These are phyloP conservation scores for Thunnus maccoyii DNA, from an alignment of 2,113 vertebrate genomes.

Conservation along the genomic window DNA sequence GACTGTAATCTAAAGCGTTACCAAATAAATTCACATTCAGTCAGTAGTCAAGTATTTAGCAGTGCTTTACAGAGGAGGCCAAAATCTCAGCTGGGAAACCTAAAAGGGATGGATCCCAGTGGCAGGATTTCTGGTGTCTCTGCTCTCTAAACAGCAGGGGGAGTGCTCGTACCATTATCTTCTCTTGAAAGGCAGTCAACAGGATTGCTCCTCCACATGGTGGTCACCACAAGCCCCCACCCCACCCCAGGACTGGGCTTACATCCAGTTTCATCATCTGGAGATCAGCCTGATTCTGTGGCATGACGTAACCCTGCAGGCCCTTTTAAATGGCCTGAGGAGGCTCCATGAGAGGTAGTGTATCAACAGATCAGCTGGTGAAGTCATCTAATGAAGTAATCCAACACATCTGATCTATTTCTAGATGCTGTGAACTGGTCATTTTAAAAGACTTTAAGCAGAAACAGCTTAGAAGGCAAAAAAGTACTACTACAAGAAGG, in stretches of 20 bases:
- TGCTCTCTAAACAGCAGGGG: constrained; percentile 26
- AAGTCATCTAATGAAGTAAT: no score
- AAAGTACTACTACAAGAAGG: no score
- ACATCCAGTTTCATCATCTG: constrained; percentile 26
- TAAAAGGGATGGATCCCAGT: background rate
- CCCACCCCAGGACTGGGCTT: background rate
- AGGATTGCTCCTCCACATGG: background rate
- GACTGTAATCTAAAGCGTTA: no score
- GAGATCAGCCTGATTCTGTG: background rate
- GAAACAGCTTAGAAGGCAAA: no score
- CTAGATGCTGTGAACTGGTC: no score
- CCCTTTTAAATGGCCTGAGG: background rate
- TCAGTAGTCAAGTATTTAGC: no score
- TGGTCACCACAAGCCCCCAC: background rate
- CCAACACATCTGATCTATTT: no score
- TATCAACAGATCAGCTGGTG: background rate
- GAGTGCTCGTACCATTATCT: constrained; percentile 8
- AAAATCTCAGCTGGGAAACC: no score
- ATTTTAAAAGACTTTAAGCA: no score
- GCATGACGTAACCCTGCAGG: background rate
- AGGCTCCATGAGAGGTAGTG: background rate
- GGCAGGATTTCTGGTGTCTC: background rate
- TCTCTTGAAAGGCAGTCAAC: background rate
- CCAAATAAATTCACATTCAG: no score
- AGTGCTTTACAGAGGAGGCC: background rate